Percentiles rank a stretch among this genome's conserved stretches.
Evolutionary conservation across 2,888 invertebrate species (phyloP).

Genomic region (Tiliacea aurago): DNA sequence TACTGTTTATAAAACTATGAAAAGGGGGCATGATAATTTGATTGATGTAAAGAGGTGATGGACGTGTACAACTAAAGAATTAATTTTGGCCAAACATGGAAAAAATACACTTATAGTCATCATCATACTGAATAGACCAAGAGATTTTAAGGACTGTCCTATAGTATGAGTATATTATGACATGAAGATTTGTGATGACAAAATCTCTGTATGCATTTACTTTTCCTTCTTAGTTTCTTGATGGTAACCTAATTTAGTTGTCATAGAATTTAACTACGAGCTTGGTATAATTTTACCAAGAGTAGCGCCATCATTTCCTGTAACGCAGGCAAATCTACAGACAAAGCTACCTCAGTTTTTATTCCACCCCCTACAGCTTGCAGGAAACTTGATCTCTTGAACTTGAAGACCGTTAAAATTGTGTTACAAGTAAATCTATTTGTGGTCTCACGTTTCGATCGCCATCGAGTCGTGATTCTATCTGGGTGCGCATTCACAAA

Average conservation of each 20-base stretch:
- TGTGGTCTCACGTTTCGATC: conserved; percentile 74
- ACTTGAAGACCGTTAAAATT: conserved; percentile 74
- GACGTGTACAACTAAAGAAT: neutral
- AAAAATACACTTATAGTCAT: too few relatives aligned
- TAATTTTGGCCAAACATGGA: neutral
- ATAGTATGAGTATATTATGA: too few relatives aligned
- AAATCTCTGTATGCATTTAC: too few relatives aligned
- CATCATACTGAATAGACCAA: neutral
- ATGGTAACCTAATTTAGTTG: neutral
- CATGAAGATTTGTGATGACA: too few relatives aligned
- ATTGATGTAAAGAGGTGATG: neutral
- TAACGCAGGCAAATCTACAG: neutral
- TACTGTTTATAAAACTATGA: conserved; percentile 8
- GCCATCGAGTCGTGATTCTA: conserved; percentile 71
- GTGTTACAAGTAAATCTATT: conserved; percentile 74
- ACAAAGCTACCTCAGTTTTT: neutral
- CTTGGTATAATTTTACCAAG: neutral
- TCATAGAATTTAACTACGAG: neutral
- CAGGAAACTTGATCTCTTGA: conserved; percentile 28
- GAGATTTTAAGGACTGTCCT: too few relatives aligned
- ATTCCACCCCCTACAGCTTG: conserved; percentile 5
- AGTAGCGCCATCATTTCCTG: too few relatives aligned
- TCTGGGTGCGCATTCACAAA: conserved; percentile 66
- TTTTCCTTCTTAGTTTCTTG: neutral
- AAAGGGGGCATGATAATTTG: conserved; percentile 4